A percentile compares a stretch with the other conserved stretches of the same genome.
phyloP scores from a whole-genome alignment of 2,113 vertebrate genomes.

The Dipodomys ordii region DNA sequence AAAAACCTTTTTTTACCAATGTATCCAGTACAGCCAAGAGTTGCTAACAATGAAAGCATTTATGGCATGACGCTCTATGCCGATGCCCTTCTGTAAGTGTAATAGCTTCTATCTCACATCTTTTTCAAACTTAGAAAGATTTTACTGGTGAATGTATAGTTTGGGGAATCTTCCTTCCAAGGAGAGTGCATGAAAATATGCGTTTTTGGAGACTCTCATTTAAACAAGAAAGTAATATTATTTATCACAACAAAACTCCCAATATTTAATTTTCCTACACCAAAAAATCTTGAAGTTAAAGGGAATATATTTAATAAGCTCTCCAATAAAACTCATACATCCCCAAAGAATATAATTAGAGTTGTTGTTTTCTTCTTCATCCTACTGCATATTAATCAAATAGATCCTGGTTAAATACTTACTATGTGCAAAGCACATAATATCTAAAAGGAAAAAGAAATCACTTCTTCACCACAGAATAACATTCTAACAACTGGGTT shows the following conservation, averaged over 20 bases:
- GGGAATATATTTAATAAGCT: slow-evolving; percentile 54
- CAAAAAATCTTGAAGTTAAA: slow-evolving; percentile 55
- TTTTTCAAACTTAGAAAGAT: slow-evolving; percentile 41
- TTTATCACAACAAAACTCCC: neutral
- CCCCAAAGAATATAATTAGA: slow-evolving; percentile 7
- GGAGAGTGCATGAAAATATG: slow-evolving; percentile 7
- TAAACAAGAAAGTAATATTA: slow-evolving; percentile 62
- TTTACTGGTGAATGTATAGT: slow-evolving; percentile 47
- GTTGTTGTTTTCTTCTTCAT: too few species aligned
- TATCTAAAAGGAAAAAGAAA: slow-evolving; percentile 42
- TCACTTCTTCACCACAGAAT: neutral
- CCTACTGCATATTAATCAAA: slow-evolving; percentile 8
- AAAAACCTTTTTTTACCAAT: neutral
- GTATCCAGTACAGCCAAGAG: neutral
- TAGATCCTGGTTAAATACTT: slow-evolving; percentile 18
- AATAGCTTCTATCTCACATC: slow-evolving; percentile 53
- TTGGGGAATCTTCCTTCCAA: neutral
- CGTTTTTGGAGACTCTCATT: slow-evolving; percentile 25
- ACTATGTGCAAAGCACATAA: slow-evolving; percentile 8
- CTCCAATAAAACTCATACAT: slow-evolving; percentile 40
- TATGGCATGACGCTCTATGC: neutral
- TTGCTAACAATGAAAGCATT: neutral
- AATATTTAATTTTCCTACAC: slow-evolving; percentile 62
- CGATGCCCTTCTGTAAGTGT: slow-evolving; percentile 41
- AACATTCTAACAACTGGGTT: slow-evolving; percentile 29